Conservation (phyloP, 2,888 invertebrate genomes). For the Cryptus viduatorius region DNA sequence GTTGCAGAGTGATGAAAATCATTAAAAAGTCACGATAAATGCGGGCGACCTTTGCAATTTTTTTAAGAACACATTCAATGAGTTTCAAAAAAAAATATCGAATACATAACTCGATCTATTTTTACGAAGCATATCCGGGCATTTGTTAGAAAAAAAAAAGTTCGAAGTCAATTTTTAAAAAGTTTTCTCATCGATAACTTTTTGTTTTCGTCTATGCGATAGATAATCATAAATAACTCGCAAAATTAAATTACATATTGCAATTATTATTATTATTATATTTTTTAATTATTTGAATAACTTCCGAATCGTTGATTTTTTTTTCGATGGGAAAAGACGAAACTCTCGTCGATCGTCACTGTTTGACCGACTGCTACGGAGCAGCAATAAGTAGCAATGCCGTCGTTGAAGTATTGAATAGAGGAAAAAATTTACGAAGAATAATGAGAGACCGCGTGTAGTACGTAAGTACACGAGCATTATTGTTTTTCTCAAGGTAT, state of each 20-base stretch:
- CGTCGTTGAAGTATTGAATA: slow-evolving; percentile 3
- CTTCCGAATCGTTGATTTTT: background rate
- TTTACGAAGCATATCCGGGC: no score
- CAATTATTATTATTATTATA: no score
- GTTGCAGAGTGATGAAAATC: no score
- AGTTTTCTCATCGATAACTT: no score
- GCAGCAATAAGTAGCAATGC: background rate
- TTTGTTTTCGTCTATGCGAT: background rate
- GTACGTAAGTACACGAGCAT: slow-evolving; percentile 55
- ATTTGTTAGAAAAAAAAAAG: no score
- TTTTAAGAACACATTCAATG: no score
- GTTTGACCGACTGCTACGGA: background rate
- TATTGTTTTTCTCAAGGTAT: slow-evolving; percentile 59
- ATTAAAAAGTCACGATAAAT: no score
- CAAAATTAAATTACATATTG: no score
- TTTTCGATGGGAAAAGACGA: background rate
- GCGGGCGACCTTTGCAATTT: no score
- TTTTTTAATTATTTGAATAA: background rate
- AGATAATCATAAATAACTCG: background rate
- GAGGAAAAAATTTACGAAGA: slow-evolving; percentile 8
- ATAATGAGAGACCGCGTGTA: slow-evolving; percentile 53
- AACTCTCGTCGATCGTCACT: background rate
- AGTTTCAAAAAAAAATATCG: no score
- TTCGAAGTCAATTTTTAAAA: no score
- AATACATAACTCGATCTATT: no score